These are phyloP conservation scores for Poecilia velifera DNA, from an alignment of 2,797 vertebrate genomes.

Conservation along the genomic window DNA sequence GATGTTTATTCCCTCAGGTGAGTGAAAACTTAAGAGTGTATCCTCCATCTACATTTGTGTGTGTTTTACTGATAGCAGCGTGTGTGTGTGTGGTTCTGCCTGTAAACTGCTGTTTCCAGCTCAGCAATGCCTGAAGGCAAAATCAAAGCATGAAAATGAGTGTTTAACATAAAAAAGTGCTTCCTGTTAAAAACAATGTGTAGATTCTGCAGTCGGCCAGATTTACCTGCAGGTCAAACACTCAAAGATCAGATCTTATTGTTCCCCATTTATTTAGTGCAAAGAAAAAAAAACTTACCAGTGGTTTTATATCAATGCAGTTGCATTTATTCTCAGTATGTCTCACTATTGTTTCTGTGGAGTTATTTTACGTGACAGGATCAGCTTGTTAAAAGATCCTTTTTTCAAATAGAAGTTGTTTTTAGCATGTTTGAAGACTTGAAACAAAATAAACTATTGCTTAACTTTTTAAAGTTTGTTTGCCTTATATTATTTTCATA, in stretches of 20 bases:
- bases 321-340: not conserved
- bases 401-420: not conserved
- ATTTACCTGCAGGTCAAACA: not conserved
- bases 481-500: not conserved
- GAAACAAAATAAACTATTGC: not conserved
- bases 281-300: not conserved
- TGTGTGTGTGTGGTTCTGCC: conserved; percentile 7
- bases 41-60: conserved; percentile 39
- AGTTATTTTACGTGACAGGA: not conserved
- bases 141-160: not conserved
- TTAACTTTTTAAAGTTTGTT: not conserved
- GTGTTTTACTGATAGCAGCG: conserved; percentile 32
- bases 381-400: not conserved
- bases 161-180: not conserved
- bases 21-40: conserved; percentile 9
- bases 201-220: not conserved
- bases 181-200: not conserved
- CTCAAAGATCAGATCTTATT: not conserved
- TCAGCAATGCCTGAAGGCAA: not conserved
- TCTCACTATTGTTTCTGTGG: not conserved
- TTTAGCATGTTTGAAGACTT: not conserved
- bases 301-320: not conserved
- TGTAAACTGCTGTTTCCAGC: conserved; percentile 18
- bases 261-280: not conserved
- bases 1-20: conserved; percentile 50